These are phyloP conservation scores for Julus scanicus DNA, from an alignment of 2,888 invertebrate species.

Conservation along the genomic window DNA sequence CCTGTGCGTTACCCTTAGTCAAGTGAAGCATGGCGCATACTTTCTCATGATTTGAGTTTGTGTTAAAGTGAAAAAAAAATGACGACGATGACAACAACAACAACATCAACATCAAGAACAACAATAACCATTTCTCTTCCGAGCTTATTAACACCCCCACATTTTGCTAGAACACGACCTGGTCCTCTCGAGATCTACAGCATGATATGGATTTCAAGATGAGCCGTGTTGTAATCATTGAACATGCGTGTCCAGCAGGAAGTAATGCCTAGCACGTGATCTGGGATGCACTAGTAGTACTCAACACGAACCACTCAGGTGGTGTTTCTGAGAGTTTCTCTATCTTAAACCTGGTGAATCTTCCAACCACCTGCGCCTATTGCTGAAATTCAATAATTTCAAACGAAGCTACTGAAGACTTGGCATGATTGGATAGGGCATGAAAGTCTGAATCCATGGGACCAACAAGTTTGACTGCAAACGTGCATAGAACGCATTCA, in stretches of 20 bases:
- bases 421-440: too few relatives aligned
- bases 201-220: slow-evolving; percentile 1
- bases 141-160: slow-evolving; percentile 30
- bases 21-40: not conserved
- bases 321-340: too few relatives aligned
- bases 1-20: slow-evolving; percentile 3
- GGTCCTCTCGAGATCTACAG: not conserved
- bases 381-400: too few relatives aligned
- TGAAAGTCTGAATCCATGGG: too few relatives aligned
- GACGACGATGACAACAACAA: slow-evolving; percentile 36
- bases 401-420: too few relatives aligned
- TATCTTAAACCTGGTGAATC: too few relatives aligned
- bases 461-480: too few relatives aligned
- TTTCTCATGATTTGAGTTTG: slow-evolving; percentile 1
- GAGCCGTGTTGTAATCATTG: not conserved
- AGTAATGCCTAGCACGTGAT: not conserved
- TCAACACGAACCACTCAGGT: too few relatives aligned
- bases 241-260: not conserved
- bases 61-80: not conserved
- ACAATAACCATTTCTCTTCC: slow-evolving; percentile 16
- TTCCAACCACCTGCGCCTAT: too few relatives aligned
- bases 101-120: too few relatives aligned
- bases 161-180: not conserved
- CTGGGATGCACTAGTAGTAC: not conserved
- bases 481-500: too few relatives aligned